Conservation (phyloP, 30 jellyfish, hydroid and myxozoan genomes). For the Mastigias papua region DNA sequence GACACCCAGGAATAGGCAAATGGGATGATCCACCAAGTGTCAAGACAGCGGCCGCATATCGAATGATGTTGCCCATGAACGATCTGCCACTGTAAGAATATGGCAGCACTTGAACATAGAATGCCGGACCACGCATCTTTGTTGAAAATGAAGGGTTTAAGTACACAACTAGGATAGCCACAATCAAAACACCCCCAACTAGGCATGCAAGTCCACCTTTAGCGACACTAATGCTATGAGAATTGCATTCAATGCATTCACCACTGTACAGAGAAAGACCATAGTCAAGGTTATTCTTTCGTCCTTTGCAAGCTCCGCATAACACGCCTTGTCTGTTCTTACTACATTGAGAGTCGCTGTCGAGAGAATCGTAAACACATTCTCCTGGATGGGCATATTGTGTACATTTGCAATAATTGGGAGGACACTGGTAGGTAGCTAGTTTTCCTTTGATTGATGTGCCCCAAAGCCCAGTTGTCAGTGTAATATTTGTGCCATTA, state of each 20-base stretch:
- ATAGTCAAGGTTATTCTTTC: not conserved
- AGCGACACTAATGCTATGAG: not conserved
- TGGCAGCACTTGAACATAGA: constrained; percentile 75
- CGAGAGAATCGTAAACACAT: constrained; percentile 44
- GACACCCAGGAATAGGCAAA: constrained; percentile 70
- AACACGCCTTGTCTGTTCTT: constrained; percentile 68
- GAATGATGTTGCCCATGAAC: constrained; percentile 20
- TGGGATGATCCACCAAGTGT: constrained; percentile 82
- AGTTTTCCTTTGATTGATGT: not conserved
- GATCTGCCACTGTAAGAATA: constrained; percentile 21
- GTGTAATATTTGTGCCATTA: constrained; percentile 22
- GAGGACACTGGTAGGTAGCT: constrained; percentile 39
- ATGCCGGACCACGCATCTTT: constrained; percentile 74
- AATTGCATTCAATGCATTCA: constrained; percentile 29
- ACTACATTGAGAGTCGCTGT: constrained; percentile 64
- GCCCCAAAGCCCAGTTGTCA: constrained; percentile 60
- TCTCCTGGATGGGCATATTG: not conserved
- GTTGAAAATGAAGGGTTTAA: constrained; percentile 70
- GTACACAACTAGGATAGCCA: constrained; percentile 45
- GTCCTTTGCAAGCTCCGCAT: constrained; percentile 64
- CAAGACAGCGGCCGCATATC: constrained; percentile 30
- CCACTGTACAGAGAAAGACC: constrained; percentile 56
- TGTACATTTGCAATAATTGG: constrained; percentile 64
- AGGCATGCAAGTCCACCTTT: constrained; percentile 12
- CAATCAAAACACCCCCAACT: constrained; percentile 18